Base-by-base conservation (phyloP, 2,113 vertebrate species). In the Embiotoca jacksoni region DNA sequence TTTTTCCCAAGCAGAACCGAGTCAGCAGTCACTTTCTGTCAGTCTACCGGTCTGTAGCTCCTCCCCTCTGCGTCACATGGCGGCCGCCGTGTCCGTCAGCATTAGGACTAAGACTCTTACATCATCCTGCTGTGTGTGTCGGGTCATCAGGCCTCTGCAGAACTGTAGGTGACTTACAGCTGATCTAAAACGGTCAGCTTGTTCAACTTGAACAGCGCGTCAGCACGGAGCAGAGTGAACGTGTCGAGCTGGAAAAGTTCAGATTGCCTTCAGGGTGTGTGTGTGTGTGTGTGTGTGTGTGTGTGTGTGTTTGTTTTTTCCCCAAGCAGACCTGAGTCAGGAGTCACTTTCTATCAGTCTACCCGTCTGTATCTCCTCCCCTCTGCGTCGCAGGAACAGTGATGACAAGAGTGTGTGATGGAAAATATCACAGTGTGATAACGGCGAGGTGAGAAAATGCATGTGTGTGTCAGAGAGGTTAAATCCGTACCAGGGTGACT, bases 401-500 rank as follows among this genome's bases (percentile, higher is more conserved):
- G 44, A 46, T 56, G 64, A 65, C 9, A 0, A 60, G 39, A 30
- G 3, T 66, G 41, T 31, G 37, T 36, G 36, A 61, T 52, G 36
- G 36, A 46, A 53, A 47, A 59, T 3, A 49, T 33, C n/a, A 47
- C 7, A 58, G 46, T 13, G 53, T 23, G 39, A 56, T 39, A 14
- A 4, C 1, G 58, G 37, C 8, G 49, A 3, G 46, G 2, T 44
- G 41, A 44, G 41, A 44, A 44, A 44, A 44, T 23, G 23, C 23
- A 1, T 23, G 23, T 23, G 23, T 33, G 30, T 2, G 33, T 47
- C 33, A 32, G 4, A 5, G 56, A 32, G 23, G 30, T 23, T 4
- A 15, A 30, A 37, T 66, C 3, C 96, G 94, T 78, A 99, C 98
- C 97, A 99, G 93, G 71, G 97, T 97, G 91, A 98, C 96, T 46